These are phyloP conservation scores for Dolomedes plantarius DNA, from an alignment of 2,888 invertebrate species.

Conservation along the genomic window DNA sequence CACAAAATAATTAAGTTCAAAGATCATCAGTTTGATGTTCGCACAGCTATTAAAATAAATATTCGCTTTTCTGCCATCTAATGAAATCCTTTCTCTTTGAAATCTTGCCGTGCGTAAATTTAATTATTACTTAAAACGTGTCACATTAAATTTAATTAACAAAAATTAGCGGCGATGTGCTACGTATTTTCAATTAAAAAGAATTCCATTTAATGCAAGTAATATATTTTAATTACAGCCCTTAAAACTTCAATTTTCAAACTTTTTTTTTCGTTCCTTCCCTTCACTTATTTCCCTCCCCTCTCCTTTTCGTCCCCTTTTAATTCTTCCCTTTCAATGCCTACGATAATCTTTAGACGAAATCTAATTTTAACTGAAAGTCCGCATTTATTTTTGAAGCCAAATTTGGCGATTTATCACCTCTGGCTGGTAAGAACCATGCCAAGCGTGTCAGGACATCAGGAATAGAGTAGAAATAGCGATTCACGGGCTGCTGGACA, in stretches of 20 bases:
- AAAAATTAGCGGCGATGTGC: not conserved
- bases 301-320: not conserved
- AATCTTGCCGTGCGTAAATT: not conserved
- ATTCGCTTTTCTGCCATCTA: not conserved
- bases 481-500: not conserved
- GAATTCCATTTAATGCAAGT: not conserved
- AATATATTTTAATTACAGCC: not conserved
- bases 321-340: not conserved
- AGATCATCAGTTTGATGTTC: not conserved
- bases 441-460: conserved; percentile 6
- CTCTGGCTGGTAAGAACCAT: not conserved
- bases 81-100: not conserved
- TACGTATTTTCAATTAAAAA: not conserved
- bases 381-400: not conserved
- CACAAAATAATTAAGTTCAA: conserved; percentile 1
- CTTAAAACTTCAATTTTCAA: not conserved
- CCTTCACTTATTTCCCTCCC: not conserved
- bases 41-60: conserved; percentile 1
- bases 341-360: not conserved
- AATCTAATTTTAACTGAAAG: not conserved
- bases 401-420: conserved; percentile 2
- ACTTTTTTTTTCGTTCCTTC: not conserved
- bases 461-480: not conserved
- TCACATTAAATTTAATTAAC: conserved; percentile 13
- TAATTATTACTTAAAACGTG: conserved; percentile 3